Conservation (phyloP, 2,113 vertebrate species). For the Himantopus leucocephalus region DNA sequence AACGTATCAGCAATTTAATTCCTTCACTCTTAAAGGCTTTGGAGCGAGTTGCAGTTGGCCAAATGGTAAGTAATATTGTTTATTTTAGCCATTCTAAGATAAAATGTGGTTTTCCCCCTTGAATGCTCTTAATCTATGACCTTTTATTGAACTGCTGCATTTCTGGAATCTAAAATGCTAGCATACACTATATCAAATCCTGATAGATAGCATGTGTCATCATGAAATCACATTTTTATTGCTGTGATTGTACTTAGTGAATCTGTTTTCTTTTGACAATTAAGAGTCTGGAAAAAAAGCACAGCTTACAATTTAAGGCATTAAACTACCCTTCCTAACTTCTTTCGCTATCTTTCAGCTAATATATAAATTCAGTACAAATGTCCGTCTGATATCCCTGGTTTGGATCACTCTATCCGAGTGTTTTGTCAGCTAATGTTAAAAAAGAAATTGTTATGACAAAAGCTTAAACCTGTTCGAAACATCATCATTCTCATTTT, state of each 20-base stretch:
- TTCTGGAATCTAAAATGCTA: conserved; percentile 49
- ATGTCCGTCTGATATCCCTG: background rate
- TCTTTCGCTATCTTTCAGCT: background rate
- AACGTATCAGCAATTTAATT: conserved; percentile 67
- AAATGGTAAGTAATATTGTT: conserved; percentile 80
- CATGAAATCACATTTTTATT: conserved; percentile 17
- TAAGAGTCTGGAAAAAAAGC: background rate
- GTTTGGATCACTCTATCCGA: conserved; percentile 13
- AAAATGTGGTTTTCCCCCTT: conserved; percentile 37
- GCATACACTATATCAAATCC: background rate
- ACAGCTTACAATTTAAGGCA: background rate
- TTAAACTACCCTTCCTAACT: background rate
- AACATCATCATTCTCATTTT: conserved; percentile 14
- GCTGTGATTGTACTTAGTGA: conserved; percentile 1
- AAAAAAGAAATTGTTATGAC: conserved; percentile 35
- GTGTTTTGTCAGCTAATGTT: conserved; percentile 14
- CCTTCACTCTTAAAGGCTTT: conserved; percentile 76
- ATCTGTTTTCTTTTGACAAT: conserved; percentile 34
- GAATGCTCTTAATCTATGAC: conserved; percentile 62
- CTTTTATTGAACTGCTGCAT: conserved; percentile 64
- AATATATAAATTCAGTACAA: background rate
- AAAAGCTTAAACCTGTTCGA: conserved; percentile 12
- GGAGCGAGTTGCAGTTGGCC: conserved; percentile 81
- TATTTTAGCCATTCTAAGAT: conserved; percentile 64
- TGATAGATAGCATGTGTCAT: conserved; percentile 48